These are phyloP conservation scores for Elegia similella DNA, from an alignment of 2,888 invertebrate species.

Conservation along the genomic window DNA sequence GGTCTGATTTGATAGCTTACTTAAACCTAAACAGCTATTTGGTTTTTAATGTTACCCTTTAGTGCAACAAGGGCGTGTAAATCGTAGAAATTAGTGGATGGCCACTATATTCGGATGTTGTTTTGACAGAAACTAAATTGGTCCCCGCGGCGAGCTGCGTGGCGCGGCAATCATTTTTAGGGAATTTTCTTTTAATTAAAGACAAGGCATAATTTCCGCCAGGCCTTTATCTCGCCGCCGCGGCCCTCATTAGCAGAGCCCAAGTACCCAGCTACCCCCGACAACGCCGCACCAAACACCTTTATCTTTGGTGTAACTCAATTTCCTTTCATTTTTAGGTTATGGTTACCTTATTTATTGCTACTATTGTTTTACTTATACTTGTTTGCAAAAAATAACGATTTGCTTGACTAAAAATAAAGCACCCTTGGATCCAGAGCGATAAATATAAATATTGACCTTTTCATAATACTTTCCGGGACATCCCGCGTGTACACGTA, in stretches of 20 bases:
- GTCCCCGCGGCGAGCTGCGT: neutral
- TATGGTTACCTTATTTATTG: too few relatives aligned
- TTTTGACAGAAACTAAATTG: neutral
- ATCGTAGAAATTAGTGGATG: neutral
- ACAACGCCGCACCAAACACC: neutral
- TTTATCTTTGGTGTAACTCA: neutral
- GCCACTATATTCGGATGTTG: neutral
- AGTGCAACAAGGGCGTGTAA: too few relatives aligned
- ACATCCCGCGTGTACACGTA: too few relatives aligned
- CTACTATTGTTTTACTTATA: too few relatives aligned
- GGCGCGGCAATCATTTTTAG: neutral
- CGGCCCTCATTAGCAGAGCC: neutral
- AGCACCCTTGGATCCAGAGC: too few relatives aligned
- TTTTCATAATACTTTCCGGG: too few relatives aligned
- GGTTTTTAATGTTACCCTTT: too few relatives aligned
- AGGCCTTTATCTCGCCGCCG: neutral
- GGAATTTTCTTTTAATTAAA: constrained; percentile 6
- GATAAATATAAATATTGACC: too few relatives aligned
- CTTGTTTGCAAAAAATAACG: too few relatives aligned
- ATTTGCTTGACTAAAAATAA: too few relatives aligned
- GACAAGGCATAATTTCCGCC: constrained; percentile 7
- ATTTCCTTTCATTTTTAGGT: neutral
- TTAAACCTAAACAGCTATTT: too few relatives aligned
- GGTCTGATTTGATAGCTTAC: too few relatives aligned
- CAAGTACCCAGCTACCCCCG: neutral